Evolutionary conservation across 2,888 invertebrate genomes (phyloP).

Genomic region (Deilephila porcellus): DNA sequence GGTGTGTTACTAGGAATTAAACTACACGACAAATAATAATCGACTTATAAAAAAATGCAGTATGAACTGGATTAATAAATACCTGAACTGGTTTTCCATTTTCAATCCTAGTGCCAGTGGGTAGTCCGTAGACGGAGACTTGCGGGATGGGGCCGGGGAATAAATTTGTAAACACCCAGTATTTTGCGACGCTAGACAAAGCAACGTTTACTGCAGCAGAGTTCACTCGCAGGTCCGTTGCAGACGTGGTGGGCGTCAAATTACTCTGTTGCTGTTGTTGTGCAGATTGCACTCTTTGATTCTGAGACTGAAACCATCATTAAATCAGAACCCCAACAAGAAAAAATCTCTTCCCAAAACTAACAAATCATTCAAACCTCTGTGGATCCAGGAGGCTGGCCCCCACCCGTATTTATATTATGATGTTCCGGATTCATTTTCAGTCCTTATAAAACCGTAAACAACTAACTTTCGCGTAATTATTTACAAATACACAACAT

Average conservation of each 20-base stretch:
- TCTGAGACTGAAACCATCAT: slow-evolving; percentile 69
- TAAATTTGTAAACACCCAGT: slow-evolving; percentile 93
- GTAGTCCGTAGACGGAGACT: slow-evolving; percentile 89
- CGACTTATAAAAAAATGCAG: neutral
- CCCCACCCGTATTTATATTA: slow-evolving; percentile 86
- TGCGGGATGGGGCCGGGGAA: slow-evolving; percentile 91
- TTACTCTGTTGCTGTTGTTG: slow-evolving; percentile 74
- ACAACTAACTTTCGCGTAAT: slow-evolving; percentile 57
- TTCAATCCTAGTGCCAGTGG: slow-evolving; percentile 85
- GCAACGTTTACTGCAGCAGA: slow-evolving; percentile 88
- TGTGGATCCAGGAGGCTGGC: slow-evolving; percentile 82
- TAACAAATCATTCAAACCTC: slow-evolving; percentile 75
- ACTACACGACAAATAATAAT: neutral
- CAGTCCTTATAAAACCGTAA: slow-evolving; percentile 56
- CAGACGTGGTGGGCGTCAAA: slow-evolving; percentile 82
- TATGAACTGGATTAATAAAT: slow-evolving; percentile 34
- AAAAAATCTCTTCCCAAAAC: slow-evolving; percentile 52
- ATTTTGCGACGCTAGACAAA: slow-evolving; percentile 91
- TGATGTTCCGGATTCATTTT: slow-evolving; percentile 83
- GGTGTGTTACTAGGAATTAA: too few species aligned
- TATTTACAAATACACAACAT: slow-evolving; percentile 76
- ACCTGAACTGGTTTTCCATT: slow-evolving; percentile 87
- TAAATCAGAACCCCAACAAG: slow-evolving; percentile 53
- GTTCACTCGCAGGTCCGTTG: slow-evolving; percentile 86
- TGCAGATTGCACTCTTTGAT: slow-evolving; percentile 69